Base-by-base conservation (phyloP, 2,113 vertebrate species). In the Columbina picui region DNA sequence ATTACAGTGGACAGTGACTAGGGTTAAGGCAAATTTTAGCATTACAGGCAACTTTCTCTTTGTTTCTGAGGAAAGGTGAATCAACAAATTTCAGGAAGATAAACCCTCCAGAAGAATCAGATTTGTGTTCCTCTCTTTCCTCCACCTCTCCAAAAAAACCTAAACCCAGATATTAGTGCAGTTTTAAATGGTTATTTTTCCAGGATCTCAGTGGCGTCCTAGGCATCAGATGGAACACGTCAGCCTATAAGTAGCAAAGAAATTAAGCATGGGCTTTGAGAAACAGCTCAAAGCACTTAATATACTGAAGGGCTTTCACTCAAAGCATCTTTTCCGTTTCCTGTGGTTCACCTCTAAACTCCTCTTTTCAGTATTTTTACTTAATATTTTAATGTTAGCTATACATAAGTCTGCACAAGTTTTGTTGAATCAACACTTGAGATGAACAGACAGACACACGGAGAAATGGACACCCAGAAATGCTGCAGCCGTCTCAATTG, bases 401-500 rank as follows among this genome's bases (percentile, higher is more conserved):
- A 10, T 34, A 25, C 25, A 36, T 47, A 26, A 26, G 21, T 11
- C 30, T n/a, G 50, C 11, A 9, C 0, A 0, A 6, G 18, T 47
- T 65, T 50, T 3, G 0, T n/a, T 56, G 50, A 84, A 12, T 41
- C 38, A 25, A 9, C 36, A 10, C 21, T 30, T 45, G 38, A 39
- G 38, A 57, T 1, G 3, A 55, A 60, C 36, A 15, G 61, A 41
- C 26, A 22, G 38, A 45, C 19, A 4, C 23, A 22, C 0, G 38
- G n/a, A 25, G 22, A 21, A 39, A 73, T 1, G 1, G 41, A 57
- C 43, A 19, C 18, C 22, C n/a, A 18, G 76, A 68, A 63, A 56
- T 1, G 1, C 41, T 1, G 1, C 0, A 1, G 52, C 53, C 3
- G 1, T 17, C 21, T 8, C 49, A 32, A 1, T 6, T 2, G 2